These are phyloP conservation scores for Stichodactyla mertensii DNA, from an alignment of 64 coral and sea anemone species.

Conservation along the genomic window DNA sequence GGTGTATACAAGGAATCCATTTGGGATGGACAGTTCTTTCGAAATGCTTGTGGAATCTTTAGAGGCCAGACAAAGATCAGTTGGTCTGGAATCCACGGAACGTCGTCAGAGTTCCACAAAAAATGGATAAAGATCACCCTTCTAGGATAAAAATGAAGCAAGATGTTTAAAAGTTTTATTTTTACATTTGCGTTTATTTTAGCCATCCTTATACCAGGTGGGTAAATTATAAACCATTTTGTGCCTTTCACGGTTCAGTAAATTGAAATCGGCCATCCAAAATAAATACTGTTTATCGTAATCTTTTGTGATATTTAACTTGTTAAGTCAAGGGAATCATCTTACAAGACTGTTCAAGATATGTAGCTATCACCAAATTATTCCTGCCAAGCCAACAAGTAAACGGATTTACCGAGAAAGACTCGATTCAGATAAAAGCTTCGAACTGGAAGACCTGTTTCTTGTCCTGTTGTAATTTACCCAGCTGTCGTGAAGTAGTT, in stretches of 20 bases:
- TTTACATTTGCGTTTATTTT: not conserved
- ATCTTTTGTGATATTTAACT: not conserved
- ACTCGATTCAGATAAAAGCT: not conserved
- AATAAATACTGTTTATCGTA: not conserved
- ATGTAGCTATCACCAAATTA: not conserved
- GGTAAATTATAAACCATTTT: not conserved
- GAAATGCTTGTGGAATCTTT: not conserved
- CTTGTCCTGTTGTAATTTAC: not conserved
- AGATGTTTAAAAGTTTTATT: not conserved
- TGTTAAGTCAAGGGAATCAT: not conserved
- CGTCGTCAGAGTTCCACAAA: not conserved
- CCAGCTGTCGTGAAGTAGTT: not conserved
- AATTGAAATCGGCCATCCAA: not conserved
- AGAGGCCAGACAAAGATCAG: not conserved
- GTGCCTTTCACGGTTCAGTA: not conserved
- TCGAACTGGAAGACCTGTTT: not conserved
- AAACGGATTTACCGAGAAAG: not conserved
- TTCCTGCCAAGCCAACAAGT: not conserved
- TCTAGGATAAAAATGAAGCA: not conserved
- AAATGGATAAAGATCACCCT: not conserved
- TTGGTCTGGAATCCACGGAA: too few species aligned
- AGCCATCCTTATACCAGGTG: not conserved
- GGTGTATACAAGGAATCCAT: not conserved
- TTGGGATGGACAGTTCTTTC: too few species aligned
- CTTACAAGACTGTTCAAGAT: not conserved